phyloP scores from a whole-genome alignment of 1,140 invertebrate genomes.

The Bombus impatiens region DNA sequence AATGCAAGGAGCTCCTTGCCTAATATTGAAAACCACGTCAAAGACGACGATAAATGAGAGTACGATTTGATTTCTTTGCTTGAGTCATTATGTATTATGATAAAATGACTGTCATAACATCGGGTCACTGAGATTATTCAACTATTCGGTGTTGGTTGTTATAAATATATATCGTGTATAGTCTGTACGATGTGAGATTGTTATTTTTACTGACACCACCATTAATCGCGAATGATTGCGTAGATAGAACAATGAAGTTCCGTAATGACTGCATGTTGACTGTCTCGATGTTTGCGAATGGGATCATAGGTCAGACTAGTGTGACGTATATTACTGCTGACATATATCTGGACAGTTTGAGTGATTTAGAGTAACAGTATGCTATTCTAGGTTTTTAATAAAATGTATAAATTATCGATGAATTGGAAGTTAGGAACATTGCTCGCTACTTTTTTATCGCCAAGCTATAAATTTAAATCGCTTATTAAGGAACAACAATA shows the following conservation, averaged over 20 bases:
- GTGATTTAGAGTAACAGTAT: not conserved
- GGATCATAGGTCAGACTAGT: not conserved
- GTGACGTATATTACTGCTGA: too few relatives aligned
- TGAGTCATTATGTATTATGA: not conserved
- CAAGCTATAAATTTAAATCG: too few relatives aligned
- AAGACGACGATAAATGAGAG: not conserved
- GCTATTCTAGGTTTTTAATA: too few relatives aligned
- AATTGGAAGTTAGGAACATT: too few relatives aligned
- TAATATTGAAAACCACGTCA: not conserved
- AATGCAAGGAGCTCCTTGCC: slow-evolving; percentile 83
- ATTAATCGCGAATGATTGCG: not conserved
- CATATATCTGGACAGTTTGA: not conserved
- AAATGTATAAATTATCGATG: too few relatives aligned
- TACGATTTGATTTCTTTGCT: not conserved
- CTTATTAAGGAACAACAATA: too few relatives aligned
- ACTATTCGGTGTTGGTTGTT: not conserved
- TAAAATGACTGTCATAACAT: not conserved
- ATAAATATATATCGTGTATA: not conserved
- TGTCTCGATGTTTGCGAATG: not conserved
- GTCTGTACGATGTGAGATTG: not conserved
- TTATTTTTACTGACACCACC: not conserved
- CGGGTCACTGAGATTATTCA: not conserved
- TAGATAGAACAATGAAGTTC: slow-evolving; percentile 6
- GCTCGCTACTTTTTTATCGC: too few relatives aligned
- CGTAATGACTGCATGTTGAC: not conserved